A percentile compares a stretch with the other conserved stretches of the same genome.
These are phyloP conservation scores for Anguilla japonica DNA, from an alignment of 2,113 vertebrate species.

Conservation along the genomic window DNA sequence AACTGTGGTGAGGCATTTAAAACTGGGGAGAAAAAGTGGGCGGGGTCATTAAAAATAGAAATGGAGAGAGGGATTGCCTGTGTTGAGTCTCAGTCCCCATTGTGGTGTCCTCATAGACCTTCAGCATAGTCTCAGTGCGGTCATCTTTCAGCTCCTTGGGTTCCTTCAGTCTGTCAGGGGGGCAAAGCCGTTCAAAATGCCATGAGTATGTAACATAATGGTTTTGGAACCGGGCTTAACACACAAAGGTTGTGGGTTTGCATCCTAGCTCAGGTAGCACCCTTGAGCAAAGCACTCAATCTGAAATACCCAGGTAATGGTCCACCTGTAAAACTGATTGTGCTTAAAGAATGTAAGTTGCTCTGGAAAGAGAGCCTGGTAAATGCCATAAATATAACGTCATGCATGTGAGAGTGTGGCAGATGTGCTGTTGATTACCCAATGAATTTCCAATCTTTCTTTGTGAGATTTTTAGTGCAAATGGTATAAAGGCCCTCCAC, in stretches of 20 bases:
- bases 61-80: slow-evolving; percentile 59
- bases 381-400: too few relatives aligned
- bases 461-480: too few relatives aligned
- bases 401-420: neutral
- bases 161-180: slow-evolving; percentile 70
- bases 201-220: too few relatives aligned
- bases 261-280: neutral
- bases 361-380: too few relatives aligned
- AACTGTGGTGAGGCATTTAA: neutral
- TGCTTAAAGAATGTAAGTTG: too few relatives aligned
- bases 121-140: slow-evolving; percentile 64
- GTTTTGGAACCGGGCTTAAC: too few relatives aligned
- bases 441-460: neutral
- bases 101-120: slow-evolving; percentile 56
- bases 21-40: neutral
- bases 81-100: slow-evolving; percentile 32
- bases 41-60: neutral
- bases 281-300: neutral
- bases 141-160: slow-evolving; percentile 69
- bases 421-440: neutral
- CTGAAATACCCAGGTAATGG: too few relatives aligned
- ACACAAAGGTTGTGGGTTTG: too few relatives aligned
- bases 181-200: neutral
- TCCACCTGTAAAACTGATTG: too few relatives aligned
- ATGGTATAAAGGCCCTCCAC: neutral